Conservation (phyloP, 2,888 invertebrate genomes). For the Torymus aiolomorphi region DNA sequence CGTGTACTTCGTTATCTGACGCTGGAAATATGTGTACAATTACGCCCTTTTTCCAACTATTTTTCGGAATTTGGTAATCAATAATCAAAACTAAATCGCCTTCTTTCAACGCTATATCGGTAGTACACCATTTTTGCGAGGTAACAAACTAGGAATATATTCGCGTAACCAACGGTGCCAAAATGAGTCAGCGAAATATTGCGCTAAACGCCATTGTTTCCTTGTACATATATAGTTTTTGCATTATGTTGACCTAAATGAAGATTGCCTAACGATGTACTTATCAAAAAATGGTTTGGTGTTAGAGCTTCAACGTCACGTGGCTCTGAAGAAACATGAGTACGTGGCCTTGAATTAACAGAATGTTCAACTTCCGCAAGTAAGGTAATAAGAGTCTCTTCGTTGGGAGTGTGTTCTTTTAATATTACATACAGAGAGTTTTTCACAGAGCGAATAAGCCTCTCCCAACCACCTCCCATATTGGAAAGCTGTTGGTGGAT, state of each 20-base stretch:
- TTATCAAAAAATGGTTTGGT: conserved; percentile 45
- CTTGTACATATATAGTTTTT: too few relatives aligned
- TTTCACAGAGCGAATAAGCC: not conserved
- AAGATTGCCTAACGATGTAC: conserved; percentile 11
- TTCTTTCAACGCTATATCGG: too few relatives aligned
- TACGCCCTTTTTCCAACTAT: too few relatives aligned
- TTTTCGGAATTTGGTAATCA: too few relatives aligned
- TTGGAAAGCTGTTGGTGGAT: conserved; percentile 20
- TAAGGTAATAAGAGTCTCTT: conserved; percentile 21
- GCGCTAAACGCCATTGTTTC: conserved; percentile 8
- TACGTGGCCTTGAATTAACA: conserved; percentile 34
- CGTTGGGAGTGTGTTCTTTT: not conserved
- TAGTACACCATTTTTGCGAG: too few relatives aligned
- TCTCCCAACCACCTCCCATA: conserved; percentile 20
- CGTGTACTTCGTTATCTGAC: too few relatives aligned
- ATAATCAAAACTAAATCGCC: too few relatives aligned
- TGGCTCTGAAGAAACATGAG: conserved; percentile 31
- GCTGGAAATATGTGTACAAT: too few relatives aligned
- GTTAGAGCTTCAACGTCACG: conserved; percentile 16
- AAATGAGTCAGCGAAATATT: conserved; percentile 32
- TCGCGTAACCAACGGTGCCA: conserved; percentile 35
- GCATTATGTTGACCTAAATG: too few relatives aligned
- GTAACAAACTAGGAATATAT: too few relatives aligned
- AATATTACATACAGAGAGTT: not conserved
- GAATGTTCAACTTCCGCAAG: conserved; percentile 37